Conservation (phyloP, 2,888 invertebrate genomes). For the Eilema depressum region DNA sequence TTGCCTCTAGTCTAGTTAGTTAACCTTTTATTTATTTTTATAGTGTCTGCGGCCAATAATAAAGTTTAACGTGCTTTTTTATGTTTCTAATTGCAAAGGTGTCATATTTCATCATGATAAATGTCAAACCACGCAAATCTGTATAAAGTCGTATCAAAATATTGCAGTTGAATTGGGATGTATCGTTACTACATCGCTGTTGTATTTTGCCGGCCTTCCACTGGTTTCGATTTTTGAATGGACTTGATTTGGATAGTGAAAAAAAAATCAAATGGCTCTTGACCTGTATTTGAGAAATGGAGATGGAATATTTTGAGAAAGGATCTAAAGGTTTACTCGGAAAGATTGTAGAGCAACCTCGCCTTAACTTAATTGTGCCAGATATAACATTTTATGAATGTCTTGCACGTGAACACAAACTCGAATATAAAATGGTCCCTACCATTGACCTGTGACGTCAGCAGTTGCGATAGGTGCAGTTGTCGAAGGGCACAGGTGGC, state of each 20-base stretch:
- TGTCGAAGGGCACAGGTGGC: slow-evolving; percentile 16
- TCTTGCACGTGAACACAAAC: not conserved
- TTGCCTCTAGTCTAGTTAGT: not conserved
- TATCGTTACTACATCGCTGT: no score
- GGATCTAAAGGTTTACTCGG: no score
- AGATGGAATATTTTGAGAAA: no score
- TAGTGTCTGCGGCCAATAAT: not conserved
- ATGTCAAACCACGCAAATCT: no score
- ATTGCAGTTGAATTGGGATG: not conserved
- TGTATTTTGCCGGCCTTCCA: no score
- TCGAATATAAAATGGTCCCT: not conserved
- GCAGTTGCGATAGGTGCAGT: not conserved
- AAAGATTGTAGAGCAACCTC: no score
- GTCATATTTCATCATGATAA: not conserved
- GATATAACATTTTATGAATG: no score
- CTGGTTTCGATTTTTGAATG: no score
- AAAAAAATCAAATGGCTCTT: not conserved
- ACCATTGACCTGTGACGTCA: not conserved
- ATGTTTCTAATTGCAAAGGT: not conserved
- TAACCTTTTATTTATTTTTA: not conserved
- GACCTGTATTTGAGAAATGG: not conserved
- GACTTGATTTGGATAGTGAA: no score
- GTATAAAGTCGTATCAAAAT: not conserved
- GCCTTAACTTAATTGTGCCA: no score
- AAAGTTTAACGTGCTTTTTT: not conserved